Conservation (phyloP, 1,140 invertebrate genomes). For the Cyphomyrmex costatus region DNA sequence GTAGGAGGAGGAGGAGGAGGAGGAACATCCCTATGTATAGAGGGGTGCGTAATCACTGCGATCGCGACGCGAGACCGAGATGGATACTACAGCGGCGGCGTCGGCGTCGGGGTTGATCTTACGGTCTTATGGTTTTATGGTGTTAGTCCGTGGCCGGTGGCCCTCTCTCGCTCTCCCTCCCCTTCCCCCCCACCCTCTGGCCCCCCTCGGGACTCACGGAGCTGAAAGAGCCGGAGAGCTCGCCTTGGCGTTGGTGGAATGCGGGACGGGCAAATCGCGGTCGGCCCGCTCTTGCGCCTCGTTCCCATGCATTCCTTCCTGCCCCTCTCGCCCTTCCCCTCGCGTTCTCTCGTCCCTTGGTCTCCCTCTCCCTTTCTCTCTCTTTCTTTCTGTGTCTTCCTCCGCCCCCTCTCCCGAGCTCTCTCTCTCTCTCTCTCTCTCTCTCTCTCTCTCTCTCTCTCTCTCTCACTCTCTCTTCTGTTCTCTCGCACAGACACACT, state of each 20-base stretch:
- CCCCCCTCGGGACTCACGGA: constrained; percentile 68
- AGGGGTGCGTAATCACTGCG: constrained; percentile 38
- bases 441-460: constrained; percentile 43
- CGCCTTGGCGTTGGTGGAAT: constrained; percentile 86
- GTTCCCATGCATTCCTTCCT: constrained; percentile 86
- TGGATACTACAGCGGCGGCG: constrained; percentile 34
- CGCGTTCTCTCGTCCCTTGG: constrained; percentile 73
- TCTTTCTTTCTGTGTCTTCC: constrained; percentile 72
- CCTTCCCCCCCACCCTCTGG: neutral
- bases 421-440: constrained; percentile 12
- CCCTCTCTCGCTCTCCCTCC: constrained; percentile 48
- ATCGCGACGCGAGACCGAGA: constrained; percentile 42
- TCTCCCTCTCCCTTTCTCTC: constrained; percentile 66
- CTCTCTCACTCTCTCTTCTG: constrained; percentile 47
- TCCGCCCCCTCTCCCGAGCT: neutral
- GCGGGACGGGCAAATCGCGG: constrained; percentile 86
- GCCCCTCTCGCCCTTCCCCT: constrained; percentile 78
- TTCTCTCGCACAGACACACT: constrained; percentile 33
- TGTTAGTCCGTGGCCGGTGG: constrained; percentile 76
- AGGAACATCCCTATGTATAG: constrained; percentile 2
- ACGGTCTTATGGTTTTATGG: constrained; percentile 75
- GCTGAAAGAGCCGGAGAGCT: constrained; percentile 79
- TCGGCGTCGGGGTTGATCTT: constrained; percentile 68
- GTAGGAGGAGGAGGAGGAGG: neutral
- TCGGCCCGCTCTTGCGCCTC: constrained; percentile 86